Evolutionary conservation across 1,140 invertebrate species (phyloP).

Genomic region (Drosophila funebris): DNA sequence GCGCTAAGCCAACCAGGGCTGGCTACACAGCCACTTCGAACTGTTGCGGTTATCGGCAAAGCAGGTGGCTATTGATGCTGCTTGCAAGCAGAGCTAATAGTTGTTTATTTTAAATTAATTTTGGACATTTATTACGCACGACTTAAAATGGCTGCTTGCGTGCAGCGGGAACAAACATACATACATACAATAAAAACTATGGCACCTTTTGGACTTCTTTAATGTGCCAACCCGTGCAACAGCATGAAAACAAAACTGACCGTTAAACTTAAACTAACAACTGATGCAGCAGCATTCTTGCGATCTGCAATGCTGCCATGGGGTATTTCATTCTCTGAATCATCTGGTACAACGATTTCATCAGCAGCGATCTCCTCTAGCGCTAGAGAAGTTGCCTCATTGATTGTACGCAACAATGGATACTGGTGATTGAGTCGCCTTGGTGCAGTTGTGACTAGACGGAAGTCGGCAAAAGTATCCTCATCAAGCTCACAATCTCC

Average conservation of each 20-base stretch:
- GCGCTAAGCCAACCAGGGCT: neutral
- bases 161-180: conserved; percentile 34
- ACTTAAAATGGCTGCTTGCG: conserved; percentile 37
- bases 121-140: conserved; percentile 49
- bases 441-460: conserved; percentile 68
- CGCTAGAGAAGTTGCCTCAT: conserved; percentile 85
- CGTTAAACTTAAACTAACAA: conserved; percentile 48
- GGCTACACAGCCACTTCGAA: neutral
- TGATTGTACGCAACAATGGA: conserved; percentile 87
- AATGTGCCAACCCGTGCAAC: conserved; percentile 42
- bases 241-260: conserved; percentile 39
- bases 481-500: conserved; percentile 86
- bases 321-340: conserved; percentile 66
- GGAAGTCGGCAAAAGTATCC: conserved; percentile 84
- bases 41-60: neutral
- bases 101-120: conserved; percentile 38
- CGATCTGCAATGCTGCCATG: conserved; percentile 62
- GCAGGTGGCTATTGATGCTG: neutral
- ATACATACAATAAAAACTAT: conserved; percentile 35
- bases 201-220: neutral
- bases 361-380: conserved; percentile 85
- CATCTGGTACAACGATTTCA: conserved; percentile 76
- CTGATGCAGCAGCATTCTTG: conserved; percentile 45
- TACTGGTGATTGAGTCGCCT: conserved; percentile 84
- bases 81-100: neutral